These are phyloP conservation scores for Rhinolophus sinicus DNA, from an alignment of 2,113 vertebrate species.

Conservation along the genomic window DNA sequence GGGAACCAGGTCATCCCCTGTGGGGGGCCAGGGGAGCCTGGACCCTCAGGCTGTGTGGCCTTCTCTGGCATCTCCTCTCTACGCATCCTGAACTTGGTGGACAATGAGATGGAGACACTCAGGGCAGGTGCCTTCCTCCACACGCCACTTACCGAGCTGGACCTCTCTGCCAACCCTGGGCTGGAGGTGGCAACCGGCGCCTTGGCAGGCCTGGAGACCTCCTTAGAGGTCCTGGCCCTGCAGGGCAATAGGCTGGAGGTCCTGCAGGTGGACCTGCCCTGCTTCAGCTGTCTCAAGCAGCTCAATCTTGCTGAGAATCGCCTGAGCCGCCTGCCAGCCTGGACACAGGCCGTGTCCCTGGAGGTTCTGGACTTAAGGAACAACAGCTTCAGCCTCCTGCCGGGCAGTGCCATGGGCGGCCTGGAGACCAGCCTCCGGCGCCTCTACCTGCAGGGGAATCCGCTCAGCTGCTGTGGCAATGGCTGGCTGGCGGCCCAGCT, in stretches of 20 bases:
- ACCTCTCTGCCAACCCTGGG: constrained; percentile 92
- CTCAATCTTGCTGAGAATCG: constrained; percentile 94
- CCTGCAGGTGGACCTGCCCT: constrained; percentile 89
- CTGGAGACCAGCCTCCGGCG: constrained; percentile 91
- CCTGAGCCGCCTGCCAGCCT: constrained; percentile 88
- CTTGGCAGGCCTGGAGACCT: constrained; percentile 90
- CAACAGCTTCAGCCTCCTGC: constrained; percentile 92
- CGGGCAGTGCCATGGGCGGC: constrained; percentile 86
- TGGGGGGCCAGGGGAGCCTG: background rate
- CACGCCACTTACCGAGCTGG: constrained; percentile 88
- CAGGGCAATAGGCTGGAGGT: constrained; percentile 87
- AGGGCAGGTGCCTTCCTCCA: constrained; percentile 86
- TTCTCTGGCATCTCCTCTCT: constrained; percentile 86
- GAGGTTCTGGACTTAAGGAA: constrained; percentile 94
- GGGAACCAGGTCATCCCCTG: constrained; percentile 89
- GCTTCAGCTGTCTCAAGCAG: constrained; percentile 87
- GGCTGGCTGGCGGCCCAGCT: constrained; percentile 89
- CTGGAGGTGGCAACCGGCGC: constrained; percentile 87
- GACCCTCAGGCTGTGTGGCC: constrained; percentile 82
- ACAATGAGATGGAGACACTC: constrained; percentile 87
- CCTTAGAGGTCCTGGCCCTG: constrained; percentile 90
- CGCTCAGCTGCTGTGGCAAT: constrained; percentile 93
- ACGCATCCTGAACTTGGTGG: constrained; percentile 88
- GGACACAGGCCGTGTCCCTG: constrained; percentile 88
- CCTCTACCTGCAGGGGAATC: constrained; percentile 93